phyloP scores from a whole-genome alignment of 2,888 invertebrate genomes.

The Drosophila monieri region DNA sequence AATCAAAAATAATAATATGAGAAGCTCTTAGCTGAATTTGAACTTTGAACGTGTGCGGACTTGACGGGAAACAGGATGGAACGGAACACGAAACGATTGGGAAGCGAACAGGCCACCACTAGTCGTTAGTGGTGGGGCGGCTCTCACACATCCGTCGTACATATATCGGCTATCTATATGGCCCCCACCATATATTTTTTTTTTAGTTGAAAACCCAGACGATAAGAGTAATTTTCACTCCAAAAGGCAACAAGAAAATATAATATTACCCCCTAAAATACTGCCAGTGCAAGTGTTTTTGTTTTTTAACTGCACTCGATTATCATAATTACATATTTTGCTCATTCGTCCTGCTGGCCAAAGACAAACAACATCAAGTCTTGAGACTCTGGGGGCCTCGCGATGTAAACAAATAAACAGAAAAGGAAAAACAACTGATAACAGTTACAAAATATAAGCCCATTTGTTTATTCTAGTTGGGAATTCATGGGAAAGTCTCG shows the following conservation, averaged over 20 bases:
- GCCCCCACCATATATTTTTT: constrained; percentile 16
- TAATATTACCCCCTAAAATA: background rate
- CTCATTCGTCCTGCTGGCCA: background rate
- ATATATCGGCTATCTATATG: constrained; percentile 42
- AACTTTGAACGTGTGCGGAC: constrained; percentile 14
- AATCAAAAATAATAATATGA: constrained; percentile 49
- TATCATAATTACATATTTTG: constrained; percentile 38
- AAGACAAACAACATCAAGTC: constrained; percentile 4
- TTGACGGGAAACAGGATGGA: background rate
- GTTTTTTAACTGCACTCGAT: constrained; percentile 29
- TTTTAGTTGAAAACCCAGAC: constrained; percentile 17
- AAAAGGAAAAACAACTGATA: constrained; percentile 23
- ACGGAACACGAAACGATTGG: background rate
- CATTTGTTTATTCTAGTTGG: constrained; percentile 24
- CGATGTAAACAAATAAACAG: constrained; percentile 32
- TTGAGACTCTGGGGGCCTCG: constrained; percentile 5
- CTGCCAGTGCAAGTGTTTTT: background rate
- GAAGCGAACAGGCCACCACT: background rate
- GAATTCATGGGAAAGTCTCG: constrained; percentile 12
- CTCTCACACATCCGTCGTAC: constrained; percentile 12
- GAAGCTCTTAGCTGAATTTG: constrained; percentile 26
- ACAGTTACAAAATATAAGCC: constrained; percentile 29
- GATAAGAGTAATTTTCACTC: constrained; percentile 21
- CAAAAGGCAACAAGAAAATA: constrained; percentile 1
- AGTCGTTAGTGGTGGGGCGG: background rate